Conservation (phyloP, 2,113 vertebrate species). For the Coptodon bakossiorum region DNA sequence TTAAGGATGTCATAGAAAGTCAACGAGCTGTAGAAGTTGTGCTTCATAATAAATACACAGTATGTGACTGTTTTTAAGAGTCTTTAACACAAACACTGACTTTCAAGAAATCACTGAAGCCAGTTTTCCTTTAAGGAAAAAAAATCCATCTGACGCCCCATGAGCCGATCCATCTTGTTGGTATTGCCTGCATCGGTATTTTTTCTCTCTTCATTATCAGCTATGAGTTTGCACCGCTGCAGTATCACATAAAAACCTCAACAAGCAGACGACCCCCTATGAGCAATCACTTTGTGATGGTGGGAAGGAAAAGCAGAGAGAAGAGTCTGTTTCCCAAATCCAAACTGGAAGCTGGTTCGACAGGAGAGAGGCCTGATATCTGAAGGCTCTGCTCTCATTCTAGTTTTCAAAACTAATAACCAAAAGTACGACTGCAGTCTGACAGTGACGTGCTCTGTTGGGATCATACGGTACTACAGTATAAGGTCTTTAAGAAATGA, state of each 20-base stretch:
- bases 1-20: background rate
- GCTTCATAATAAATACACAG: background rate
- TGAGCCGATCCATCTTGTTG: too few species aligned
- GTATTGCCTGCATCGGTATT: too few species aligned
- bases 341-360: fast-evolving
- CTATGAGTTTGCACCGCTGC: fast-evolving
- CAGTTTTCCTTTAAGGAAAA: too few species aligned
- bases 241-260: too few species aligned
- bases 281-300: fast-evolving
- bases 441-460: background rate
- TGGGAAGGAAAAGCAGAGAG: fast-evolving
- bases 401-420: too few species aligned
- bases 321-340: background rate
- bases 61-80: background rate
- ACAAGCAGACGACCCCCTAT: background rate
- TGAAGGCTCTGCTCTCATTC: fast-evolving
- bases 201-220: too few species aligned
- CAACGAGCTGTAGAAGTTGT: background rate
- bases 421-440: background rate
- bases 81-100: too few species aligned
- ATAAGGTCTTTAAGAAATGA: background rate
- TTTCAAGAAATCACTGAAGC: too few species aligned
- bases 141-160: too few species aligned
- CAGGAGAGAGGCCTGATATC: background rate
- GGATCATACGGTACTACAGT: background rate